Conservation (phyloP, 2,888 invertebrate species). For the Yponomeuta malinellus region DNA sequence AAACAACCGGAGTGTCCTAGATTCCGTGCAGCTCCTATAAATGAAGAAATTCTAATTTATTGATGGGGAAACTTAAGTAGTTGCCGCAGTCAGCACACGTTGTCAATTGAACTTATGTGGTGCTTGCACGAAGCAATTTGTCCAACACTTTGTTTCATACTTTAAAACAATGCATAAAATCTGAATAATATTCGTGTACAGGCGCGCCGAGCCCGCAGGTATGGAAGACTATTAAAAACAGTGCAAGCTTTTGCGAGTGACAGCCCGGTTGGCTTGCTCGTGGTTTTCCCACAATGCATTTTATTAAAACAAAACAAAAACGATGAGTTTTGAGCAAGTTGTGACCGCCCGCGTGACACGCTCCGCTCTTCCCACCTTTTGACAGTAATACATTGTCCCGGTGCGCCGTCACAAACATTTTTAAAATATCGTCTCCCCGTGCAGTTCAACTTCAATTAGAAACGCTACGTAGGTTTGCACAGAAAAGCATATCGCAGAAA, state of each 20-base stretch:
- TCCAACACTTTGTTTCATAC: constrained; percentile 12
- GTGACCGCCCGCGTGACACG: constrained; percentile 4
- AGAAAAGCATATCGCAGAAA: neutral
- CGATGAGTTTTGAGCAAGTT: constrained; percentile 10
- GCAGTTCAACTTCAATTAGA: neutral
- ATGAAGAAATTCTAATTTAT: neutral
- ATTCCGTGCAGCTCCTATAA: neutral
- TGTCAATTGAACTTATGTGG: constrained; percentile 3
- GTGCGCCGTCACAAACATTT: neutral
- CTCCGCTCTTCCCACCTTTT: constrained; percentile 11
- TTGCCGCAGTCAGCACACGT: neutral
- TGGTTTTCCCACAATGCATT: constrained; percentile 8
- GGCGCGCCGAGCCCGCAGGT: neutral
- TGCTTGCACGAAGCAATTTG: neutral
- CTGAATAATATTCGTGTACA: constrained; percentile 6
- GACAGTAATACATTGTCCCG: neutral
- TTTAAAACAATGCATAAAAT: constrained; percentile 14
- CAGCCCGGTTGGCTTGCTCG: neutral
- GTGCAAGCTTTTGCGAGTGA: constrained; percentile 11
- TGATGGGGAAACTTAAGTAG: neutral
- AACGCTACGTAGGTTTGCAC: neutral
- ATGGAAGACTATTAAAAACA: constrained; percentile 14
- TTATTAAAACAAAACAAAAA: constrained; percentile 7
- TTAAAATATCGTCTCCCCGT: neutral
- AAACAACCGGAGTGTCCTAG: neutral